Percentiles rank a stretch among this genome's conserved stretches.
Conservation (phyloP, 1,140 invertebrate genomes). For the Colletes latitarsis region DNA sequence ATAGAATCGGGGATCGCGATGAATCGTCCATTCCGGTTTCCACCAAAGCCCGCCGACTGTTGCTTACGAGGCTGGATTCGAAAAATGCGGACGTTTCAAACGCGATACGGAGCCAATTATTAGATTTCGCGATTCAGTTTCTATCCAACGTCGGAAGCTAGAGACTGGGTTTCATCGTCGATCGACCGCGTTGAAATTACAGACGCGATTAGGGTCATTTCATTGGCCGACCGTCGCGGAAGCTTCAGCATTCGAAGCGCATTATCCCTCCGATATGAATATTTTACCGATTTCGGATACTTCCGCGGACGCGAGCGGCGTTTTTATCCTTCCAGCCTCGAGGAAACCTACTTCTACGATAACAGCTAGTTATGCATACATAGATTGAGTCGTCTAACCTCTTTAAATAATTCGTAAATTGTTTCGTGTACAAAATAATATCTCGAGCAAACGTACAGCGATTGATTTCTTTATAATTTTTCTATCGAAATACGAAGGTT, state of each 20-base stretch:
- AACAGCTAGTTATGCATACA: constrained; percentile 38
- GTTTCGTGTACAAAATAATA: too few species aligned
- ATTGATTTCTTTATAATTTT: too few species aligned
- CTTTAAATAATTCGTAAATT: too few species aligned
- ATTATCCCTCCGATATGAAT: constrained; percentile 55
- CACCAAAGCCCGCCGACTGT: background rate
- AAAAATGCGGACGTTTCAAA: background rate
- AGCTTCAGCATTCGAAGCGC: constrained; percentile 31
- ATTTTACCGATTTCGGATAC: constrained; percentile 39
- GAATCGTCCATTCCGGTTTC: background rate
- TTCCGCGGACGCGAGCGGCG: constrained; percentile 30
- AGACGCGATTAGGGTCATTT: too few species aligned
- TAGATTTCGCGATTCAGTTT: background rate
- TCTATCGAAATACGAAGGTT: too few species aligned
- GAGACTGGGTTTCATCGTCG: background rate
- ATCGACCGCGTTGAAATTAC: background rate
- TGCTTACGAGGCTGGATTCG: background rate
- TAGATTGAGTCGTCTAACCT: too few species aligned
- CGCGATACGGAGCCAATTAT: background rate
- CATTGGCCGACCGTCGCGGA: background rate
- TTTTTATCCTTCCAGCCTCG: constrained; percentile 15
- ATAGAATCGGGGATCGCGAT: background rate
- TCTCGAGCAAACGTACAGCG: too few species aligned
- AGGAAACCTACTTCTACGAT: constrained; percentile 26
- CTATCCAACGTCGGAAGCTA: background rate